Evolutionary conservation across 2,113 vertebrate genomes (phyloP).

Genomic region (Galbula dea): DNA sequence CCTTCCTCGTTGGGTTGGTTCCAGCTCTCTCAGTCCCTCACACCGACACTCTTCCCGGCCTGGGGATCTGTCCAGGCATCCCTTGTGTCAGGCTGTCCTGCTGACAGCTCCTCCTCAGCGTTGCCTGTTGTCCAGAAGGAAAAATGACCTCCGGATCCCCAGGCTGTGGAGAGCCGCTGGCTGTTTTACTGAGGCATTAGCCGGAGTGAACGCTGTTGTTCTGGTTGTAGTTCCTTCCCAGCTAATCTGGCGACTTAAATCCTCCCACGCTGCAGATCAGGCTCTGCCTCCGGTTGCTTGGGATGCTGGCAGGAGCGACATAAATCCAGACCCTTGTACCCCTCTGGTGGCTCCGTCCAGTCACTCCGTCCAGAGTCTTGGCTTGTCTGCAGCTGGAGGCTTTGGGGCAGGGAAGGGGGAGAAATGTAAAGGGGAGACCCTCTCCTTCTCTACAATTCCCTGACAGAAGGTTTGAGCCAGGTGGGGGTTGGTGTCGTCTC

Average conservation of each 20-base stretch:
- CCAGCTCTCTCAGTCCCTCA: neutral
- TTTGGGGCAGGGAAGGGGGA: neutral
- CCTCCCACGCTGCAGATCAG: neutral
- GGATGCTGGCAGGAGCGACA: neutral
- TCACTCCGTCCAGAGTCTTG: fast-evolving
- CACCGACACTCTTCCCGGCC: neutral
- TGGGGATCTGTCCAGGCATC: neutral
- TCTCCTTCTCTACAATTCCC: too few relatives aligned
- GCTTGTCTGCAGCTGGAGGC: too few relatives aligned
- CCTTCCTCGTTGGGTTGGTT: neutral
- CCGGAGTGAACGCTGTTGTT: neutral
- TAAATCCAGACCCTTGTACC: neutral
- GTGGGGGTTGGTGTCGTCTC: too few relatives aligned
- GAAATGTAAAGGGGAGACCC: neutral
- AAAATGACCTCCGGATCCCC: neutral
- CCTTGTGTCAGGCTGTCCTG: neutral
- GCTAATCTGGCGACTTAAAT: neutral
- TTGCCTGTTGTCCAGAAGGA: neutral
- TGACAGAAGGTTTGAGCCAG: too few relatives aligned
- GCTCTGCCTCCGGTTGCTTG: neutral
- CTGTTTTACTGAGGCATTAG: neutral
- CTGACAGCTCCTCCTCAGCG: neutral
- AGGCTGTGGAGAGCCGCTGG: neutral
- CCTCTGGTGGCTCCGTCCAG: fast-evolving
- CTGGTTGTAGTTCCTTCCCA: neutral